Conservation (phyloP, 2,888 invertebrate species). For the Glyphotaelius pellucidus region DNA sequence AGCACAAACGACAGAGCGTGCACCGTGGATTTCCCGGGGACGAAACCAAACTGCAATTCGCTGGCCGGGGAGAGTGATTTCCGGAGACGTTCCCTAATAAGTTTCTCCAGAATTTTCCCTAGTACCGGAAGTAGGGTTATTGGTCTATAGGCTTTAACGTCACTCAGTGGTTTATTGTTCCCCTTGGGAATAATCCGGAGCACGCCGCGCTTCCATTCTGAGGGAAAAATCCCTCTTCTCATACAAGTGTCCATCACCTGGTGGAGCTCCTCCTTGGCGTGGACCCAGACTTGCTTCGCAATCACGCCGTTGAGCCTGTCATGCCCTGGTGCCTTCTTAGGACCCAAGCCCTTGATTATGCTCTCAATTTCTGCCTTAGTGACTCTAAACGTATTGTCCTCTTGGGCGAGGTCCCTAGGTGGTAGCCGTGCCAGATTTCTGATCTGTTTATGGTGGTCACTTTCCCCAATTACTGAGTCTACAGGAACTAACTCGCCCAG, state of each 20-base stretch:
- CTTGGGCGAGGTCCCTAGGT: no score
- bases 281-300: slow-evolving; percentile 18
- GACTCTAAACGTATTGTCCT: neutral
- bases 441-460: no score
- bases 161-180: slow-evolving; percentile 61
- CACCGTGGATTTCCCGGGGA: slow-evolving; percentile 61
- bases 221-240: neutral
- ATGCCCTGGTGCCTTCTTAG: slow-evolving; percentile 29
- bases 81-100: neutral
- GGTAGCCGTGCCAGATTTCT: no score
- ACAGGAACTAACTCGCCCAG: no score
- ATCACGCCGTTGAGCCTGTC: slow-evolving; percentile 34
- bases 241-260: slow-evolving; percentile 24
- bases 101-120: slow-evolving; percentile 58
- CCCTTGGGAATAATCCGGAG: slow-evolving; percentile 64
- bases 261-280: neutral
- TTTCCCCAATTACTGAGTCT: no score
- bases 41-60: slow-evolving; percentile 67
- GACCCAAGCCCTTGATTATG: neutral
- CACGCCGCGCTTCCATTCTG: slow-evolving; percentile 36
- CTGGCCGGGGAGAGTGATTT: slow-evolving; percentile 31
- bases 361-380: neutral
- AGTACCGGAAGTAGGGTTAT: slow-evolving; percentile 65
- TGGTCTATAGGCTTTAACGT: slow-evolving; percentile 66
- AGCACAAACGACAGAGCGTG: neutral